phyloP scores from a whole-genome alignment of 2,888 invertebrate species.

The Stomorhina lunata region DNA sequence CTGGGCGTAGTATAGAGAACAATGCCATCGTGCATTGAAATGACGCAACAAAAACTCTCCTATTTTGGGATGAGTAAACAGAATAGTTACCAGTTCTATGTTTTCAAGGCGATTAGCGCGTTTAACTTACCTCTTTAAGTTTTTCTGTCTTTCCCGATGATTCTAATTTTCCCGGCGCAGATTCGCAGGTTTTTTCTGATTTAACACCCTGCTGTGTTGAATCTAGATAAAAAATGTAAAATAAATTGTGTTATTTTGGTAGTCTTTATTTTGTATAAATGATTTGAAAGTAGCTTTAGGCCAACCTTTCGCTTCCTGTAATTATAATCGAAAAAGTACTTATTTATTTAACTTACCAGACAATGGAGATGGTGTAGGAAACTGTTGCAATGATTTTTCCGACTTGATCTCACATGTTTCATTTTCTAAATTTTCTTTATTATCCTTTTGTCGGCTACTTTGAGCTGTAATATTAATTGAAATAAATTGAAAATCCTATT shows the following conservation, averaged over 20 bases:
- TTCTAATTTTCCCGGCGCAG: constrained; percentile 72
- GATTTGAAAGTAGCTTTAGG: too few species aligned
- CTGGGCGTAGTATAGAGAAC: constrained; percentile 88
- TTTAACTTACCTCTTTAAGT: constrained; percentile 69
- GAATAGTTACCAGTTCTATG: not conserved
- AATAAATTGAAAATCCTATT: not conserved
- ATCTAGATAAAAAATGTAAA: constrained; percentile 59
- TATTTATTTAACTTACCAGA: constrained; percentile 66
- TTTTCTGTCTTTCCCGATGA: constrained; percentile 68
- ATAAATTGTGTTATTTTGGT: too few species aligned
- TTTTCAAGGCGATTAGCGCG: too few species aligned
- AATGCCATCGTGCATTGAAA: constrained; percentile 91
- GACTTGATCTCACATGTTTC: constrained; percentile 70
- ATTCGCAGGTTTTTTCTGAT: constrained; percentile 72
- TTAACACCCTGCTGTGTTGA: constrained; percentile 69
- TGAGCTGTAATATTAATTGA: constrained; percentile 66
- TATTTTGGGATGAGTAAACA: constrained; percentile 73
- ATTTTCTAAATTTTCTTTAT: constrained; percentile 69
- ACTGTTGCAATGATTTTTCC: constrained; percentile 71
- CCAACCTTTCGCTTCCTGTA: too few species aligned
- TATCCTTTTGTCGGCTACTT: constrained; percentile 69
- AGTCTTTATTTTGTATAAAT: too few species aligned
- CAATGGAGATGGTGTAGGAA: constrained; percentile 70
- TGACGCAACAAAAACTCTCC: constrained; percentile 89
- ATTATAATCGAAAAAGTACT: not conserved